Percentiles rank a stretch among this genome's conserved stretches.
Conservation (phyloP, 2,888 invertebrate species). For the Tinea trinotella region DNA sequence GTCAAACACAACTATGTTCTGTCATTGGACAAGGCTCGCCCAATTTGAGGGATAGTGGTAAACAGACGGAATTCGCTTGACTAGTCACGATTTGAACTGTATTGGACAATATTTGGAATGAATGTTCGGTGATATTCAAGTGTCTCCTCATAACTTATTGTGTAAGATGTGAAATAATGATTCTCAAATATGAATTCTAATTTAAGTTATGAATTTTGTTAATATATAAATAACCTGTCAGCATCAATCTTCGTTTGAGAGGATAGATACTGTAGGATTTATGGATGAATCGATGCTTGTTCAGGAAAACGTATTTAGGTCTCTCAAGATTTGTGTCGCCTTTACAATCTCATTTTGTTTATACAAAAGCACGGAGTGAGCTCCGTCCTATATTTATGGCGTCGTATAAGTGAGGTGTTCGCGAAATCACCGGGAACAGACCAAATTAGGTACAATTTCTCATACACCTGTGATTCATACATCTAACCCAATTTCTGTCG, state of each 20-base stretch:
- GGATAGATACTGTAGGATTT: conserved; percentile 5
- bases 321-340: conserved; percentile 1
- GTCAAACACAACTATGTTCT: background rate
- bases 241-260: conserved; percentile 13
- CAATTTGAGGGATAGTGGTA: no score
- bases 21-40: background rate
- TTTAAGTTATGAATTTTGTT: background rate
- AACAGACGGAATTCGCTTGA: background rate
- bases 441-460: conserved; percentile 7
- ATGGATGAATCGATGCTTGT: conserved; percentile 1
- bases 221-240: conserved; percentile 8
- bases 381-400: background rate
- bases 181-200: background rate
- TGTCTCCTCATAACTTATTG: no score
- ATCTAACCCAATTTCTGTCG: background rate
- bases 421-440: background rate
- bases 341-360: background rate
- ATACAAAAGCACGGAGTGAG: background rate
- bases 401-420: background rate
- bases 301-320: conserved; percentile 10
- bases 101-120: no score
- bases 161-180: background rate
- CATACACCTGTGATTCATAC: conserved; percentile 8
- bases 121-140: no score
- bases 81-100: background rate